These are phyloP conservation scores for Leptopilina boulardi DNA, from an alignment of 1,140 invertebrate genomes.

Conservation along the genomic window DNA sequence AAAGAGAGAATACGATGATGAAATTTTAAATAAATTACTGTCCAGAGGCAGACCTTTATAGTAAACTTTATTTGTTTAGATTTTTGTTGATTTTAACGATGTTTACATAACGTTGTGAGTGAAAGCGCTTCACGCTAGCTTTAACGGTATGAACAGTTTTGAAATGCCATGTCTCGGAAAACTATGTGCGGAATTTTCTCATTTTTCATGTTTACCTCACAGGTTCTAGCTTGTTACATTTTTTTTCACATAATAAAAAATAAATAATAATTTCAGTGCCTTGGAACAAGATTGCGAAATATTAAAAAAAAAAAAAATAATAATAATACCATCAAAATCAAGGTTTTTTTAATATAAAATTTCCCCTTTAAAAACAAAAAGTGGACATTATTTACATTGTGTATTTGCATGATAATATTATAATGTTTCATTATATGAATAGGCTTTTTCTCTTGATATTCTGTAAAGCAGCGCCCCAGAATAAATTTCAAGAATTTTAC, in stretches of 20 bases:
- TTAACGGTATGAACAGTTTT: slow-evolving; percentile 9
- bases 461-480: too few relatives aligned
- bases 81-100: neutral
- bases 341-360: neutral
- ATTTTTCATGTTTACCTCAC: slow-evolving; percentile 27
- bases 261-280: neutral
- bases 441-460: too few relatives aligned
- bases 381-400: too few relatives aligned
- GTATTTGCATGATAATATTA: too few relatives aligned
- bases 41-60: neutral
- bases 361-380: too few relatives aligned
- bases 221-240: neutral
- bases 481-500: too few relatives aligned
- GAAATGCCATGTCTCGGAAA: slow-evolving; percentile 32
- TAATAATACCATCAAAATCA: neutral
- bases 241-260: slow-evolving; percentile 1
- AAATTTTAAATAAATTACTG: neutral
- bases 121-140: neutral
- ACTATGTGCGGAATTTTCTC: slow-evolving; percentile 31
- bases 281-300: neutral
- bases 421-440: too few relatives aligned
- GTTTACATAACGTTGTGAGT: slow-evolving; percentile 12
- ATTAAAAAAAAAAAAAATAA: neutral
- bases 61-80: neutral
- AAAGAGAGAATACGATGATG: neutral